A percentile compares a stretch with the other conserved stretches of the same genome.
Conservation (phyloP, 1,140 invertebrate genomes). For the Ceratosolen fusciceps region DNA sequence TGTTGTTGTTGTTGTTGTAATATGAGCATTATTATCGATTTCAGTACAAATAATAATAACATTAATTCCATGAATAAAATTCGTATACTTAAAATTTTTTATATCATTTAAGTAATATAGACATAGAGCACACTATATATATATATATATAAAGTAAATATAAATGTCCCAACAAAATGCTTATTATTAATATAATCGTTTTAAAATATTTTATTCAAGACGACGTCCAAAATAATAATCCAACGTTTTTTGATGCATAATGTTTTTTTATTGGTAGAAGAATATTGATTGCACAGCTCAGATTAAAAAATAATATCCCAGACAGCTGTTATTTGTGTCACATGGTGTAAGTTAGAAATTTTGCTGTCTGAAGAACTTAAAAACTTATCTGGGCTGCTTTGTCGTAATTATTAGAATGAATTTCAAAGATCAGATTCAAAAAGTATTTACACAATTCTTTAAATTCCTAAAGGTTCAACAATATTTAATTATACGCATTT, state of each 20-base stretch:
- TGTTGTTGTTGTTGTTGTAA: no score
- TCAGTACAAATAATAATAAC: no score
- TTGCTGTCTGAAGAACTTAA: slow-evolving; percentile 61
- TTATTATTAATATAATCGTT: background rate
- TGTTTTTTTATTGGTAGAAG: background rate
- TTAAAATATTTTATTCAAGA: background rate
- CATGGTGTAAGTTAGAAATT: slow-evolving; percentile 49
- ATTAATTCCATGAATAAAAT: no score
- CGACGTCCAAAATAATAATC: background rate
- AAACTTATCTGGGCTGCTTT: slow-evolving; percentile 59
- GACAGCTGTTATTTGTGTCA: slow-evolving; percentile 59
- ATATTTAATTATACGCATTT: background rate
- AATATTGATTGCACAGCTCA: slow-evolving; percentile 57
- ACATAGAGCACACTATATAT: no score
- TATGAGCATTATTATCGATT: no score
- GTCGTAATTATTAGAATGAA: slow-evolving; percentile 37
- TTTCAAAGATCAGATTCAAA: background rate
- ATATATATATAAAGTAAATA: background rate
- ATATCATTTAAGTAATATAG: no score
- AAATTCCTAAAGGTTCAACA: slow-evolving; percentile 9
- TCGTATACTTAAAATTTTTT: no score
- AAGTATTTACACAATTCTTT: background rate
- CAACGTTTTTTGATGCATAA: background rate
- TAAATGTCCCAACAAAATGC: background rate
- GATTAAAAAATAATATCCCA: slow-evolving; percentile 59